These are phyloP conservation scores for Polydrusus cervinus DNA, from an alignment of 2,888 invertebrate genomes.

Conservation along the genomic window DNA sequence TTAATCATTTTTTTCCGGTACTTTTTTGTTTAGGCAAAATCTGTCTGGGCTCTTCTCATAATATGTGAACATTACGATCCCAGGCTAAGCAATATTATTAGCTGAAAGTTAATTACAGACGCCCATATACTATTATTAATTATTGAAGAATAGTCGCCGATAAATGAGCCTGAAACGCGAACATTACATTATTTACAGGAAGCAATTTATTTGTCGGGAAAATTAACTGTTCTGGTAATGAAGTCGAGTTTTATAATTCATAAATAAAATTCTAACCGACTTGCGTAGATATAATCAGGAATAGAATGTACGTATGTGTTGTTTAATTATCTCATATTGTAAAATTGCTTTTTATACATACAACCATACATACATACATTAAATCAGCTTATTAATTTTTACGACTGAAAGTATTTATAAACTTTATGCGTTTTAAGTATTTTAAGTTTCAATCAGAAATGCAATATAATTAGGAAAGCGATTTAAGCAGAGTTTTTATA, in stretches of 20 bases:
- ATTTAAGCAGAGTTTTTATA: too few species aligned
- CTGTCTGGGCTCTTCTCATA: too few species aligned
- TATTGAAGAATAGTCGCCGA: conserved; percentile 34
- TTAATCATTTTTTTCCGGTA: too few species aligned
- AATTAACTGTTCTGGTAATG: conserved; percentile 43
- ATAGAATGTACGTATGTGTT: conserved; percentile 12
- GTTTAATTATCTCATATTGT: conserved; percentile 4
- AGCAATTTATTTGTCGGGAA: conserved; percentile 45
- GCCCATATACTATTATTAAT: conserved; percentile 24
- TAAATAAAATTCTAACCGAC: conserved; percentile 33
- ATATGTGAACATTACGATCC: too few species aligned
- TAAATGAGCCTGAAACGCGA: conserved; percentile 20
- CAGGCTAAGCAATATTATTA: not conserved
- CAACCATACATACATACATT: not conserved
- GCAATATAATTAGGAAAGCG: too few species aligned
- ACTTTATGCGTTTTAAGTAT: not conserved
- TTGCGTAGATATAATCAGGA: conserved; percentile 11
- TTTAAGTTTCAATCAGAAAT: too few species aligned
- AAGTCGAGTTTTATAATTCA: conserved; percentile 33
- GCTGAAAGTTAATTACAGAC: not conserved
- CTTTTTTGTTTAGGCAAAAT: too few species aligned
- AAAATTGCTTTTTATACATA: conserved; percentile 9
- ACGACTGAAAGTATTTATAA: not conserved
- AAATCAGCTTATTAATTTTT: not conserved
- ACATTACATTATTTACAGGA: conserved; percentile 44